phyloP scores from a whole-genome alignment of 2,797 vertebrate genomes.

The Neosilurus mollespiculum region DNA sequence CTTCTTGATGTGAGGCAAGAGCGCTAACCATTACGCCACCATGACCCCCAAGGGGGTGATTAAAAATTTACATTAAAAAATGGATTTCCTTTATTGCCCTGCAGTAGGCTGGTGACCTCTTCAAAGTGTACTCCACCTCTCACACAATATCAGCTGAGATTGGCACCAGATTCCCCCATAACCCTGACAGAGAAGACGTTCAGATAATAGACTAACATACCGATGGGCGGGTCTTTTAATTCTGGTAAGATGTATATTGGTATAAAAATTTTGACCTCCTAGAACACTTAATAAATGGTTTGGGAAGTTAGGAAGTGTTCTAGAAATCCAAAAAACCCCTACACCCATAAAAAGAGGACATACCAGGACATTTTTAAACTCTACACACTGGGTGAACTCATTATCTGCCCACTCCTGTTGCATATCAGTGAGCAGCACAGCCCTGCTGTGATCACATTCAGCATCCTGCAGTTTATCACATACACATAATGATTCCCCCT shows the following conservation, averaged over 20 bases:
- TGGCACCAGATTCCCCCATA: too few species aligned
- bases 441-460: slow-evolving; percentile 11
- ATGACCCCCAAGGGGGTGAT: neutral
- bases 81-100: too few species aligned
- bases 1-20: too few species aligned
- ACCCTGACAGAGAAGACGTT: too few species aligned
- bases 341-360: neutral
- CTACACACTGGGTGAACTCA: slow-evolving; percentile 7
- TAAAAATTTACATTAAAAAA: neutral
- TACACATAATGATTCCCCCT: slow-evolving; percentile 18
- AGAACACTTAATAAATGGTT: neutral
- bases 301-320: neutral
- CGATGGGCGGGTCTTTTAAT: neutral
- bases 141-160: too few species aligned
- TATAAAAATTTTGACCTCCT: neutral
- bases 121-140: too few species aligned
- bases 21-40: too few species aligned
- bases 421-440: neutral
- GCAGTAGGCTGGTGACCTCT: too few species aligned
- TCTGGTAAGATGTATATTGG: neutral
- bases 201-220: too few species aligned
- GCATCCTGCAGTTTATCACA: slow-evolving; percentile 31
- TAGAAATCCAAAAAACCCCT: neutral
- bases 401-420: slow-evolving; percentile 31
- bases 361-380: too few species aligned